Base-by-base conservation (phyloP, 2,888 invertebrate species). In the Thereva unica region DNA sequence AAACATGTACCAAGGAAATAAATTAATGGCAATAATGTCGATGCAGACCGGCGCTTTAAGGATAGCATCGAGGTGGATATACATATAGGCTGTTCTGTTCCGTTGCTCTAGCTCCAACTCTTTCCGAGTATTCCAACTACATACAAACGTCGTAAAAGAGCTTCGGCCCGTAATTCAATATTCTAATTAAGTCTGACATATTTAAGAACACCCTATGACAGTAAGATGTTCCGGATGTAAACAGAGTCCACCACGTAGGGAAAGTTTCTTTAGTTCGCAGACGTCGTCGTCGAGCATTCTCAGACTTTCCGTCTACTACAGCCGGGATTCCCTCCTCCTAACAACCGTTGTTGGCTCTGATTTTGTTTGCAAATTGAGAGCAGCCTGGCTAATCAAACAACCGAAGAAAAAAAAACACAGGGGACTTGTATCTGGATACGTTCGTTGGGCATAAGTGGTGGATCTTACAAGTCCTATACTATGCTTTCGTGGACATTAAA, bases 131-230 rank as follows among this genome's bases (percentile, higher is more conserved):
- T 6, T 38, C n/a, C 37, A 53, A 8, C n/a, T 8, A 6, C 3
- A 6, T 37, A n/a, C n/a, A n/a, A n/a, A n/a, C 53, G 53, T 12
- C 53, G 6, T 4, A 7, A 23, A 38, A n/a, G 23, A 53, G 41
- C 41, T 45, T 53, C 37, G 35, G 4, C 23, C 23, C 10, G 53
- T 35, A 65, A 64, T 8, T 54, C 38, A 45, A 68, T 68, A 68
- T 68, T 68, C 64, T 68, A 68, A 68, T 68, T 68, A 53, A 65
- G 65, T 64, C 53, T 68, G 68, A 59, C 68, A 64, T 53, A 61
- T 61, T 61, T 34, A n/a, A 44, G 23, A 50, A 34, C 40, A 35
- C 38, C 12, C 23, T 7, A 40, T 34, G 49, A 23, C 42, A 23
- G 23, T 23, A 23, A 23, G 23, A 23, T 23, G 61, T 61, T 34